These are phyloP conservation scores for Mnemiopsis leidyi DNA, from an alignment of 37 sponge, comb jelly and placozoan genomes.

Conservation along the genomic window DNA sequence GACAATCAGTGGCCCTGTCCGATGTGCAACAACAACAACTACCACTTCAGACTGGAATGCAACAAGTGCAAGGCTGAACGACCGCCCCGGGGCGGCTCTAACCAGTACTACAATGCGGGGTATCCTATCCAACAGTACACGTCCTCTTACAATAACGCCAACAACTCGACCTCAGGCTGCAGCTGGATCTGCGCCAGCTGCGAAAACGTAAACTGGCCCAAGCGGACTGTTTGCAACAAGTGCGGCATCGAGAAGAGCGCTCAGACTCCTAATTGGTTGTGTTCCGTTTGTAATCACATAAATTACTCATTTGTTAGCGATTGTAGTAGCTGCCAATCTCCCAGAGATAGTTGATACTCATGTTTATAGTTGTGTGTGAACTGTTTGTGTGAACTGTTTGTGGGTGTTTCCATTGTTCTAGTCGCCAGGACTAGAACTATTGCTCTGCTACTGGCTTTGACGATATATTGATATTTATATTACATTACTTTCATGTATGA, in stretches of 20 bases:
- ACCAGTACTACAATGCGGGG: not conserved
- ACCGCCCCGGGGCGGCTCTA: not conserved
- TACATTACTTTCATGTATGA: not conserved
- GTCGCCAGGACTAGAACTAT: no score
- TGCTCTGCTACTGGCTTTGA: no score
- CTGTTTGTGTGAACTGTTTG: not conserved
- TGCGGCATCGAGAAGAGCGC: not conserved
- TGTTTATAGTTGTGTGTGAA: no score
- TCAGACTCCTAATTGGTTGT: not conserved
- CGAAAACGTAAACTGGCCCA: constrained; percentile 50
- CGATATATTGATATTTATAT: not conserved
- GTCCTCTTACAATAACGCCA: not conserved
- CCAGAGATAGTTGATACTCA: constrained; percentile 11
- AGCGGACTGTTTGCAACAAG: constrained; percentile 17
- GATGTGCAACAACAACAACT: constrained; percentile 7
- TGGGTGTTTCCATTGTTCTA: not conserved
- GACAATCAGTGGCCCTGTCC: constrained; percentile 25
- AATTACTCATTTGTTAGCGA: constrained; percentile 19
- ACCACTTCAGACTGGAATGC: constrained; percentile 58
- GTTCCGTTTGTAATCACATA: constrained; percentile 20
- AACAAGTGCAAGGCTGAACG: constrained; percentile 39
- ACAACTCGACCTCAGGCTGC: not conserved
- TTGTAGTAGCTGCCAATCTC: not conserved
- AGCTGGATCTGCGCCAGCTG: constrained; percentile 34
- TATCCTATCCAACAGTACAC: not conserved